These are phyloP conservation scores for Cranoglanis bouderius DNA, from an alignment of 2,113 vertebrate genomes.

Conservation along the genomic window DNA sequence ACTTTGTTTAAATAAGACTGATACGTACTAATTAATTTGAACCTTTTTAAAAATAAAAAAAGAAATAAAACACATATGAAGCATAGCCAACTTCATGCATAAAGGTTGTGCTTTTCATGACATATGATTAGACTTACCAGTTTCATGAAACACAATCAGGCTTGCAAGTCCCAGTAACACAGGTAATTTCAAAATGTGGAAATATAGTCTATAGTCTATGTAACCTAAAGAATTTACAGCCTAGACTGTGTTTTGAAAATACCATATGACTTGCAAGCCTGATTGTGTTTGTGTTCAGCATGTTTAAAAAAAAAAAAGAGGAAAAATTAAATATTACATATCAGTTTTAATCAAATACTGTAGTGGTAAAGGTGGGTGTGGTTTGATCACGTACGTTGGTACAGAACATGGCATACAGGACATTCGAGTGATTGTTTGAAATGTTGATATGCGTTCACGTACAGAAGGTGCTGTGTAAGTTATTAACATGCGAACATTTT, in stretches of 20 bases:
- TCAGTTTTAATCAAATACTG: neutral
- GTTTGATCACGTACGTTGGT: neutral
- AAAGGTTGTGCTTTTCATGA: neutral
- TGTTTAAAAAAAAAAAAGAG: neutral
- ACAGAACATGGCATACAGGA: neutral
- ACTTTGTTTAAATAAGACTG: neutral
- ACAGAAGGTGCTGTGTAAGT: neutral
- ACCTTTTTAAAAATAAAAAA: no score
- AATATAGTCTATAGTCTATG: neutral
- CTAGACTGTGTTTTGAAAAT: neutral
- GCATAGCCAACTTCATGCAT: no score
- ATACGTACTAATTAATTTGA: neutral
- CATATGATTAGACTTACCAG: neutral
- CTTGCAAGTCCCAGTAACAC: neutral
- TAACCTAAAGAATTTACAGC: neutral
- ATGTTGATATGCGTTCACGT: neutral
- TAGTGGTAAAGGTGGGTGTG: neutral
- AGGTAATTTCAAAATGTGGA: neutral
- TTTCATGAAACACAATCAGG: neutral
- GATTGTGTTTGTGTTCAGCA: neutral
- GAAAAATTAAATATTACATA: neutral
- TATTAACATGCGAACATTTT: neutral
- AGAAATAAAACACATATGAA: no score
- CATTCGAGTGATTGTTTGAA: neutral
- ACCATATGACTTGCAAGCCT: neutral